phyloP scores from a whole-genome alignment of 2,888 invertebrate species.

The Sympetrum striolatum region DNA sequence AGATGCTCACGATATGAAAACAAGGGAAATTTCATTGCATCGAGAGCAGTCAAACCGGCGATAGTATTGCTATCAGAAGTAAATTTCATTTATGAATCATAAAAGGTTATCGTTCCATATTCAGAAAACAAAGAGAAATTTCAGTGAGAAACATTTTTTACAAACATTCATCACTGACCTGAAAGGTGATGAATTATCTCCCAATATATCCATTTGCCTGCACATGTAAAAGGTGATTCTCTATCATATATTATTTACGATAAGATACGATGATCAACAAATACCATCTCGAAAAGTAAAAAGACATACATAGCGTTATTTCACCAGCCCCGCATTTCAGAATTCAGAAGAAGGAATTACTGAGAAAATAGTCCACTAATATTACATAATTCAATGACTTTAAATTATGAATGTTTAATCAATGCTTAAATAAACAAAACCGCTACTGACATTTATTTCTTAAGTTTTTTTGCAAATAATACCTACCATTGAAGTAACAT shows the following conservation, averaged over 20 bases:
- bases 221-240: background rate
- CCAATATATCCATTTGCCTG: background rate
- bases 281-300: background rate
- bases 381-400: background rate
- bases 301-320: background rate
- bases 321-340: background rate
- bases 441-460: background rate
- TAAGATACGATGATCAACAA: background rate
- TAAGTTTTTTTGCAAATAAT: background rate
- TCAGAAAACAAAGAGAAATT: too few relatives aligned
- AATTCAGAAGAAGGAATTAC: background rate
- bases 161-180: background rate
- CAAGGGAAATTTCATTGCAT: too few relatives aligned
- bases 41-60: too few relatives aligned
- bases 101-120: too few relatives aligned
- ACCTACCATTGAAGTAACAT: constrained; percentile 15
- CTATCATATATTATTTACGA: too few relatives aligned
- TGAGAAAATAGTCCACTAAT: background rate
- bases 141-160: background rate
- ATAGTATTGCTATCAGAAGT: too few relatives aligned
- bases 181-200: background rate
- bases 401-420: too few relatives aligned
- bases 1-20: too few relatives aligned
- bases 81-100: too few relatives aligned
- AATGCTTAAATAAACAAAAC: too few relatives aligned